Evolutionary conservation across 2,888 invertebrate genomes (phyloP).

Genomic region (Napeogenes sylphis): DNA sequence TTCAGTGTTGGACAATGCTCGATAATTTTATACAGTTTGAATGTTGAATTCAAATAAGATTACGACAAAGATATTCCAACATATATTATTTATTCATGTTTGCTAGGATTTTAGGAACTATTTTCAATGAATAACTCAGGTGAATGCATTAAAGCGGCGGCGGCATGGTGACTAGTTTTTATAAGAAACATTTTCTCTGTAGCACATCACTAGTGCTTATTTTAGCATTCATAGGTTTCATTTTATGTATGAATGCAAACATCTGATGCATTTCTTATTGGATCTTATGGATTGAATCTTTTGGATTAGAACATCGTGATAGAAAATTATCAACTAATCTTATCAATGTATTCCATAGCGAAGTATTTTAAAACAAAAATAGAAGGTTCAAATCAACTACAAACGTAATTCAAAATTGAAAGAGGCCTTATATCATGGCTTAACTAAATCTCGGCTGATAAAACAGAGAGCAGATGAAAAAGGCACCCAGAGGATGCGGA

Average conservation of each 20-base stretch:
- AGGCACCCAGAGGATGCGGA: conserved; percentile 46
- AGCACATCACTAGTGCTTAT: conserved; percentile 17
- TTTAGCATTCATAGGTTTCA: conserved; percentile 28
- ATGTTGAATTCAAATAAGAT: not conserved
- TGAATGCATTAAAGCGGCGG: conserved; percentile 8
- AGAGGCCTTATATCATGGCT: conserved; percentile 21
- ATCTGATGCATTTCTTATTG: conserved; percentile 22
- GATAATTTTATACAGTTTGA: not conserved
- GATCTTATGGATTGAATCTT: not conserved
- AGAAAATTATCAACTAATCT: too few relatives aligned
- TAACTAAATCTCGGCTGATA: conserved; percentile 29
- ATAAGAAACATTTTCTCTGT: conserved; percentile 12
- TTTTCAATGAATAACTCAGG: not conserved
- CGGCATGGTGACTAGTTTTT: conserved; percentile 4
- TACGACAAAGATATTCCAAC: not conserved
- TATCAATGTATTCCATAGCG: too few relatives aligned
- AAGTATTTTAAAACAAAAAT: not conserved
- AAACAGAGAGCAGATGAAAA: conserved; percentile 48
- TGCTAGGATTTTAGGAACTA: conserved; percentile 8
- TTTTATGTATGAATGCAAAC: conserved; percentile 21
- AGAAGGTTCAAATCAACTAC: not conserved
- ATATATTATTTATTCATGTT: conserved; percentile 2
- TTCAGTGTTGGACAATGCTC: not conserved
- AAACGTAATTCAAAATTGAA: conserved; percentile 14
- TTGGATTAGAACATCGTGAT: not conserved